Evolutionary conservation across 2,797 vertebrate genomes (phyloP).

Genomic region (Carcharodon carcharias): DNA sequence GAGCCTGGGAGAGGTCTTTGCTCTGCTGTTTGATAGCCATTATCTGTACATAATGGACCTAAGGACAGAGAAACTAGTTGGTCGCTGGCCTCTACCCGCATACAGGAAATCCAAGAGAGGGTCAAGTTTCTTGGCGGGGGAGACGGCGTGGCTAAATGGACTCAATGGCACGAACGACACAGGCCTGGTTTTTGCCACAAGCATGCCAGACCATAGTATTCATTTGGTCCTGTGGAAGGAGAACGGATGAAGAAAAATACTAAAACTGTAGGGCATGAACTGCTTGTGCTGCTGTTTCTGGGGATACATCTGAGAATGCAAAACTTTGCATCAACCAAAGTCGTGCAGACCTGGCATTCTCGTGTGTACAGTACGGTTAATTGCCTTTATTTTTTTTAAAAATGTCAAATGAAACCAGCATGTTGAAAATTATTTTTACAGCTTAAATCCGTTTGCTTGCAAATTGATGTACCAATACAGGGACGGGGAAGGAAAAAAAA

Average conservation of each 20-base stretch:
- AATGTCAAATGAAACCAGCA: slow-evolving; percentile 33
- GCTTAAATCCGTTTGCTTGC: slow-evolving; percentile 36
- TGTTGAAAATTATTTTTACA: slow-evolving; percentile 35
- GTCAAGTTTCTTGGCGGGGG: slow-evolving; percentile 92
- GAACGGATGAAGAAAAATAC: slow-evolving; percentile 65
- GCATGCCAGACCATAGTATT: slow-evolving; percentile 99
- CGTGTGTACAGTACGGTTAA: slow-evolving; percentile 4
- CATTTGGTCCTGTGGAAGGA: slow-evolving; percentile 97
- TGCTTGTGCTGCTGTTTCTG: slow-evolving; percentile 49
- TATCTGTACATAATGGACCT: slow-evolving; percentile 96
- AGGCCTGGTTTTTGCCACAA: slow-evolving; percentile 94
- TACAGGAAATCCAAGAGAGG: slow-evolving; percentile 97
- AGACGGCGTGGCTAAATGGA: slow-evolving; percentile 87
- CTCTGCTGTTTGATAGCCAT: slow-evolving; percentile 90
- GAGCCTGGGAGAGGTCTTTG: slow-evolving; percentile 88
- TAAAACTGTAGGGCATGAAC: slow-evolving; percentile 44
- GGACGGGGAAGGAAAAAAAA: not conserved
- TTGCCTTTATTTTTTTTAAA: slow-evolving; percentile 31
- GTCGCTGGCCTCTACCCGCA: slow-evolving; percentile 91
- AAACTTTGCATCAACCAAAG: slow-evolving; percentile 84
- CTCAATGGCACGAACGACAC: slow-evolving; percentile 85
- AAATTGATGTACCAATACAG: slow-evolving; percentile 22
- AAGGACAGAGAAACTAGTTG: slow-evolving; percentile 85
- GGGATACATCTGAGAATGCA: slow-evolving; percentile 50
- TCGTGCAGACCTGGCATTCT: slow-evolving; percentile 48